These are phyloP conservation scores for Myotis davidii DNA, from an alignment of 2,113 vertebrate species.

Conservation along the genomic window DNA sequence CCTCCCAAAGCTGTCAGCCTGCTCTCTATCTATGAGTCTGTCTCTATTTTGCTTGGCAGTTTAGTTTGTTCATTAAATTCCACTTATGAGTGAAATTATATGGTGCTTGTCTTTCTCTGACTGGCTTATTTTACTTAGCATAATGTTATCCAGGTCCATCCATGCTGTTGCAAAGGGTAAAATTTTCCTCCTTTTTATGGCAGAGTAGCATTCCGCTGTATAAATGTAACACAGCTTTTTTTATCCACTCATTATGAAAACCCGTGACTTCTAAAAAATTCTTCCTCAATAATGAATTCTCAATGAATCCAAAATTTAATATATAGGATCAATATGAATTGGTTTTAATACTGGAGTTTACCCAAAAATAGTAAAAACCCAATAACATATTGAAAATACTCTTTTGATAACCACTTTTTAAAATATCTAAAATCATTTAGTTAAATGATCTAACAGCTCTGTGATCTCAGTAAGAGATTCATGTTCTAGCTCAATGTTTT, in stretches of 20 bases:
- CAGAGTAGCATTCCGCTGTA: too few species aligned
- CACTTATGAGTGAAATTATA: too few species aligned
- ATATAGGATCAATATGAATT: neutral
- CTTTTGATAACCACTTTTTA: neutral
- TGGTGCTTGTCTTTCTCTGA: too few species aligned
- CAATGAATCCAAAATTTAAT: neutral
- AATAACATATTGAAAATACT: conserved; percentile 2
- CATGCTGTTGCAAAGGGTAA: too few species aligned
- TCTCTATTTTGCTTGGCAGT: too few species aligned
- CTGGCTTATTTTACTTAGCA: too few species aligned
- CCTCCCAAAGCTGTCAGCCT: too few species aligned
- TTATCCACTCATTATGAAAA: neutral
- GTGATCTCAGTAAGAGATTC: conserved; percentile 9
- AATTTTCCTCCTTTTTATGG: too few species aligned
- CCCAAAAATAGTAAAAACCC: neutral
- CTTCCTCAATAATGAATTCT: neutral
- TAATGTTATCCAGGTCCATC: too few species aligned
- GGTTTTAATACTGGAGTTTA: conserved; percentile 26
- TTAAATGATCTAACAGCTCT: neutral
- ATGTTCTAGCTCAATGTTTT: neutral
- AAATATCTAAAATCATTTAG: neutral
- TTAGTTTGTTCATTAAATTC: too few species aligned
- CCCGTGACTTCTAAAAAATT: conserved; percentile 28
- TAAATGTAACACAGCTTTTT: too few species aligned
- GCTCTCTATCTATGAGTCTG: too few species aligned